These are phyloP conservation scores for Xyrauchen texanus DNA, from an alignment of 2,113 vertebrate species.

Conservation along the genomic window DNA sequence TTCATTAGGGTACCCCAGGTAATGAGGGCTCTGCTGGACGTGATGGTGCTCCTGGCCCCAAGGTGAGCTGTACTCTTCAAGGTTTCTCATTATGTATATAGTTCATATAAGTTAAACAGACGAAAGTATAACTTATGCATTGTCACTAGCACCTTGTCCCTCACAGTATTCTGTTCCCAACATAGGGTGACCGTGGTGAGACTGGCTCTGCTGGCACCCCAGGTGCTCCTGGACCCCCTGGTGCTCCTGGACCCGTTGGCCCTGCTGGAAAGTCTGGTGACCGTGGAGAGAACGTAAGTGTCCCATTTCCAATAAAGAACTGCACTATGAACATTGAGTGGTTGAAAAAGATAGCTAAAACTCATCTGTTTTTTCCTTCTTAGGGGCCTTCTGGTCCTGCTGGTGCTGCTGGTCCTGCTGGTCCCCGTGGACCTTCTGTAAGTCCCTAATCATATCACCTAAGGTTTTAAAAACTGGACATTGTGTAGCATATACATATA, in stretches of 20 bases:
- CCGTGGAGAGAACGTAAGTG: slow-evolving; percentile 93
- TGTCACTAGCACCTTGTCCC: background rate
- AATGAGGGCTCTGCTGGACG: slow-evolving; percentile 91
- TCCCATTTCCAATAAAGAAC: background rate
- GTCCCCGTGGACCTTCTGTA: slow-evolving; percentile 91
- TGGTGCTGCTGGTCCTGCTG: slow-evolving; percentile 86
- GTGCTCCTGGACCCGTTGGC: slow-evolving; percentile 90
- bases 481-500: background rate
- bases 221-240: slow-evolving; percentile 92
- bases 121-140: background rate
- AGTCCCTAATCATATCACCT: slow-evolving; percentile 59
- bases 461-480: background rate
- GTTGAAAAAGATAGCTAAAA: background rate
- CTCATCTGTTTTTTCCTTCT: slow-evolving; percentile 30
- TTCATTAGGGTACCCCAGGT: slow-evolving; percentile 85
- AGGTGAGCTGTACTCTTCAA: slow-evolving; percentile 74
- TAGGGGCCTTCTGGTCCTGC: slow-evolving; percentile 90
- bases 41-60: slow-evolving; percentile 88
- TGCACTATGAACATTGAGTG: background rate
- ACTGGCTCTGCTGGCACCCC: slow-evolving; percentile 81
- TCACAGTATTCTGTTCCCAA: background rate
- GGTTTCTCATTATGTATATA: background rate
- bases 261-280: slow-evolving; percentile 96
- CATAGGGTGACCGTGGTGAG: slow-evolving; percentile 95
- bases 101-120: background rate